Evolutionary conservation across 2,888 invertebrate species (phyloP).

Genomic region (Hirudinaria manillensis): DNA sequence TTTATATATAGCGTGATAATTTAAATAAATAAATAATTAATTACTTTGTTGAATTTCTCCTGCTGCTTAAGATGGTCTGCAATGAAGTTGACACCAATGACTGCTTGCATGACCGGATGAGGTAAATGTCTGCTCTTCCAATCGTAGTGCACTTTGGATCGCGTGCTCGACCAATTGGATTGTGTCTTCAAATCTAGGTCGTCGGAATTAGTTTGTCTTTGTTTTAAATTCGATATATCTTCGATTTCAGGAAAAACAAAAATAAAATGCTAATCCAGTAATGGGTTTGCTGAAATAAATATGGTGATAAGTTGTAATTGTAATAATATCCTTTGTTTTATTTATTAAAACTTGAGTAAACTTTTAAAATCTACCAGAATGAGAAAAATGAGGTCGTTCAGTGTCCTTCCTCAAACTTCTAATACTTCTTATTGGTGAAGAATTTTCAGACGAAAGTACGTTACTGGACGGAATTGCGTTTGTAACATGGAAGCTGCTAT

Average conservation of each 20-base stretch:
- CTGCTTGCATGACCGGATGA: slow-evolving; percentile 39
- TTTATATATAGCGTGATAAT: no score
- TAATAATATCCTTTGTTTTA: no score
- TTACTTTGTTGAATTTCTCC: slow-evolving; percentile 41
- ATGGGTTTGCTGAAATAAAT: no score
- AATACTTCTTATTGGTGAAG: slow-evolving; percentile 22
- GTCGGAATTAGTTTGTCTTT: no score
- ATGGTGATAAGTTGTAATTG: no score
- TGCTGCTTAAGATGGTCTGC: slow-evolving; percentile 42
- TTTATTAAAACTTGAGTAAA: no score
- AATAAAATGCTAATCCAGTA: no score
- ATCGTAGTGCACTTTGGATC: background rate
- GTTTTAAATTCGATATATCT: no score
- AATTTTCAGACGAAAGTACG: slow-evolving; percentile 11
- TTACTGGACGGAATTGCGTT: background rate
- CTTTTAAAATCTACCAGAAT: background rate
- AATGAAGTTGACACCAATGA: slow-evolving; percentile 42
- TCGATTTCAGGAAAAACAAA: no score
- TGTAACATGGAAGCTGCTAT: background rate
- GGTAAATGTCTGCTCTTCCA: slow-evolving; percentile 33
- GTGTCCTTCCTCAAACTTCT: slow-evolving; percentile 19
- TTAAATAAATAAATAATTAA: no score
- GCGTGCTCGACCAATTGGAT: background rate
- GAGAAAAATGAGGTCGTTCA: background rate
- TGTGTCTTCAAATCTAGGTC: no score